Evolutionary conservation across 2,113 vertebrate genomes (phyloP), one percentile per base, ranked within the genome.

Genomic region (Caretta caretta): DNA sequence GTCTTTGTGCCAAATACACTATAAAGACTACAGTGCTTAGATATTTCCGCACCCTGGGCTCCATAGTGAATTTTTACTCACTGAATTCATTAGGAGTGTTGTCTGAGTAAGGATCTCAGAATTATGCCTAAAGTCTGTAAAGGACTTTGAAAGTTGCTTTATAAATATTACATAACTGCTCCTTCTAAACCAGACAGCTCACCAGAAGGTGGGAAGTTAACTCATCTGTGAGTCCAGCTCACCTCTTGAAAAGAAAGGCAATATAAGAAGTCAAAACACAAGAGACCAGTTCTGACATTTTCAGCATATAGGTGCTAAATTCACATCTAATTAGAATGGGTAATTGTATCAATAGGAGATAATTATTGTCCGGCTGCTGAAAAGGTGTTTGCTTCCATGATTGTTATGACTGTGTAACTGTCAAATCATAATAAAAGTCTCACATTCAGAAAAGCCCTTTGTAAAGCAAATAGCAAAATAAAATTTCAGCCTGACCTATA

Each of bases 371-470:
- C 96, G 86, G 78, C 10, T 79, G 31, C 92, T 93, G 84, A 94
- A 95, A 96, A 91, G 76, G 57, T 87, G 80, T 87, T 96, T 96
- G 90, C 96, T 97, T 97, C 91, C 91, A 93, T 90, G 95, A 95
- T 62, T 93, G 59, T 97, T 97, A 90, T 97, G 97, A 94, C 94
- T 97, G 91, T 57, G 86, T 84, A 93, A 97, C 56, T 95, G 95
- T 96, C 80, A 96, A 97, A 95, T 97, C 90, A 90, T 95, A 86
- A 92, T 95, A 96, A 92, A 97, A 91, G 87, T 89, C 90, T 93
- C 92, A 94, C 59, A 87, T 83, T 94, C 86, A 98, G 94, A 98
- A 98, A 98, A 98, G 95, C 59, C 54, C 92, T 98, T 98, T 98
- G 97, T 98, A 93, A 97, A 96, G 91, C 95, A 95, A 98, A 97